Evolutionary conservation across 2,113 vertebrate genomes (phyloP).

Genomic region (Calypte anna): DNA sequence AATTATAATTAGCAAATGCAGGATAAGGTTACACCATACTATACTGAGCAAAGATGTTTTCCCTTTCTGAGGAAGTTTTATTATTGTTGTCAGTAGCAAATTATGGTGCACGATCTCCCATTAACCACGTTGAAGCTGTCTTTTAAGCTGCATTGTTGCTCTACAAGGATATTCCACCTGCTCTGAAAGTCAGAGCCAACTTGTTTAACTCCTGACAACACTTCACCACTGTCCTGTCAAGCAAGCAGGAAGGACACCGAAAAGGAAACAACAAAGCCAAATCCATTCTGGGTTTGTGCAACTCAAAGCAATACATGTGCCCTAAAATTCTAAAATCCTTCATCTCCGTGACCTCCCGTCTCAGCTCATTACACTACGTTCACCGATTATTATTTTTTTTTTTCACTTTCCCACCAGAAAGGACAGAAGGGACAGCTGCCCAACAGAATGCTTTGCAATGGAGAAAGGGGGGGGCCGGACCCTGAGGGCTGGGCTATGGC

Average conservation of each 20-base stretch:
- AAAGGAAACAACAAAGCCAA: not conserved
- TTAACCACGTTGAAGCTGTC: not conserved
- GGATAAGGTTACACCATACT: not conserved
- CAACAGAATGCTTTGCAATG: not conserved
- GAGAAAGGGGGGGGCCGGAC: accelerated
- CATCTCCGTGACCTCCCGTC: not conserved
- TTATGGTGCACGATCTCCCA: accelerated
- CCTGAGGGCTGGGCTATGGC: not conserved
- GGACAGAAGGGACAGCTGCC: not conserved
- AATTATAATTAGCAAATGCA: not conserved
- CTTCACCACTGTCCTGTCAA: not conserved
- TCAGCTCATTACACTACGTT: not conserved
- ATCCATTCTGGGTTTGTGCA: not conserved
- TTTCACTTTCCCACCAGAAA: not conserved
- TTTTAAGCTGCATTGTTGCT: not conserved
- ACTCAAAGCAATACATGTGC: not conserved
- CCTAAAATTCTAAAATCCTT: not conserved
- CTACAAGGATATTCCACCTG: not conserved
- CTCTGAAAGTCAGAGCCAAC: not conserved
- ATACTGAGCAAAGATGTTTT: not conserved
- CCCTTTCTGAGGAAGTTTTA: not conserved
- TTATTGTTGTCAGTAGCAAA: not conserved
- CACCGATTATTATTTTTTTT: not conserved
- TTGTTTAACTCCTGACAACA: not conserved
- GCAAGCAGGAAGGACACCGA: not conserved